Evolutionary conservation across 1,140 invertebrate genomes (phyloP).

Genomic region (Bombus huntii): DNA sequence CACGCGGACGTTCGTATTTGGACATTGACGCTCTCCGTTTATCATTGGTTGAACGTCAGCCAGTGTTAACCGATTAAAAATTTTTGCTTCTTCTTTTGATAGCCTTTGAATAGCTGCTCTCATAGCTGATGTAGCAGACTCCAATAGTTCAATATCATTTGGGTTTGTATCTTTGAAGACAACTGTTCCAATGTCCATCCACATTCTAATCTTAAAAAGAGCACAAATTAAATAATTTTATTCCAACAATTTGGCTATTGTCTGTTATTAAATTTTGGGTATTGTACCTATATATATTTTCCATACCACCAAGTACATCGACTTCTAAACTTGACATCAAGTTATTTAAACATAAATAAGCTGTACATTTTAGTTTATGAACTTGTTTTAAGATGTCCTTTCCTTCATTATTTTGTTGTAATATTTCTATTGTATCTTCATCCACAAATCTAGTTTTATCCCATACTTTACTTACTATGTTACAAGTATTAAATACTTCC

Average conservation of each 20-base stretch:
- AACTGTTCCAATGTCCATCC: constrained; percentile 84
- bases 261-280: neutral
- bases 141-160: constrained; percentile 83
- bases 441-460: constrained; percentile 81
- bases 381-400: constrained; percentile 81
- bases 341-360: constrained; percentile 87
- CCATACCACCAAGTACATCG: constrained; percentile 85
- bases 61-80: constrained; percentile 76
- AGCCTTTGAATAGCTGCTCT: constrained; percentile 83
- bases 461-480: constrained; percentile 84
- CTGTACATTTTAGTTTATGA: constrained; percentile 83
- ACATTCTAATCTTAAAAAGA: constrained; percentile 77
- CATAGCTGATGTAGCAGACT: constrained; percentile 87
- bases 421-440: constrained; percentile 81
- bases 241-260: neutral
- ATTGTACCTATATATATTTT: constrained; percentile 79
- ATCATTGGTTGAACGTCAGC: constrained; percentile 83
- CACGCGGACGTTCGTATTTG: constrained; percentile 84
- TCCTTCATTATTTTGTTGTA: constrained; percentile 82
- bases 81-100: constrained; percentile 67
- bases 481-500: constrained; percentile 82
- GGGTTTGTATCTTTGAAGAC: constrained; percentile 81
- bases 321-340: constrained; percentile 84
- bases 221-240: neutral
- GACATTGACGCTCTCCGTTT: constrained; percentile 83